These are phyloP conservation scores for Drosophila cognata DNA, from an alignment of 2,888 invertebrate species.

Conservation along the genomic window DNA sequence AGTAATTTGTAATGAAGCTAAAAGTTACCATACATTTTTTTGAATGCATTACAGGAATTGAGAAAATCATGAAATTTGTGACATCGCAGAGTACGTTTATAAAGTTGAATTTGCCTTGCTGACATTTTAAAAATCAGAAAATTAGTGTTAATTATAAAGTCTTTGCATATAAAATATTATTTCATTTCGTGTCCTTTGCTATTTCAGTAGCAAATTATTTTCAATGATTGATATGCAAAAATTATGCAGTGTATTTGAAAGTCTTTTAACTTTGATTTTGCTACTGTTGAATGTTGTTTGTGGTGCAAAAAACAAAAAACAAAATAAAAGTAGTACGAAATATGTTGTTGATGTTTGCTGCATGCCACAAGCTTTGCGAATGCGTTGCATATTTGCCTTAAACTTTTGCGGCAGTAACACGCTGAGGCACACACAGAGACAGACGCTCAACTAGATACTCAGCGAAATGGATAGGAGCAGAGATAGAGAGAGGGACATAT, in stretches of 20 bases:
- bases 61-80: too few relatives aligned
- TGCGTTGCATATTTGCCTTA: slow-evolving; percentile 74
- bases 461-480: slow-evolving; percentile 2
- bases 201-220: neutral
- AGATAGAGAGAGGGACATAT: neutral
- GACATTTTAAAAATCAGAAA: neutral
- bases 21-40: too few relatives aligned
- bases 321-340: slow-evolving; percentile 23
- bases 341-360: slow-evolving; percentile 77
- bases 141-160: neutral
- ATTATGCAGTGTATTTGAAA: slow-evolving; percentile 22
- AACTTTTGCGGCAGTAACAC: slow-evolving; percentile 69
- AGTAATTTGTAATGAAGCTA: neutral
- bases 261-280: neutral
- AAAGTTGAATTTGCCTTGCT: too few relatives aligned
- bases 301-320: slow-evolving; percentile 9
- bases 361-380: slow-evolving; percentile 73
- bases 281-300: slow-evolving; percentile 6
- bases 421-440: slow-evolving; percentile 26
- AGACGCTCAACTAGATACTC: slow-evolving; percentile 33
- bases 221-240: neutral
- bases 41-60: too few relatives aligned
- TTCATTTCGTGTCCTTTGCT: neutral
- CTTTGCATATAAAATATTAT: accelerated
- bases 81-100: too few relatives aligned